phyloP scores from a whole-genome alignment of 2,113 vertebrate genomes.

The Excalfactoria chinensis region DNA sequence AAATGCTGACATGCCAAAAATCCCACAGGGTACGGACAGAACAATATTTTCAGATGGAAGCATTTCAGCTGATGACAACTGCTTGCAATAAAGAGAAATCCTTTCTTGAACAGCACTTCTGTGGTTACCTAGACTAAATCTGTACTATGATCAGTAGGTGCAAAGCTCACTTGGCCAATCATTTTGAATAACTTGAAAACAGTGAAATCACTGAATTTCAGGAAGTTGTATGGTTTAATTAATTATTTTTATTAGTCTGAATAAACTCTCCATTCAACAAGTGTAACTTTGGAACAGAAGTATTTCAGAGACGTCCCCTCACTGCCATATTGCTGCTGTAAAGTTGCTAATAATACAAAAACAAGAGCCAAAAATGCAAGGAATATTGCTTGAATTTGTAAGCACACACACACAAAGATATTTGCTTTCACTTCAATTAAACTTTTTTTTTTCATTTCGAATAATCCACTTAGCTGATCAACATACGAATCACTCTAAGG shows the following conservation, averaged over 20 bases:
- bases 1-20: background rate
- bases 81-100: background rate
- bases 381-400: background rate
- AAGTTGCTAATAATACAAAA: background rate
- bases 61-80: background rate
- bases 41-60: background rate
- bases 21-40: background rate
- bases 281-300: background rate
- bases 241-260: background rate
- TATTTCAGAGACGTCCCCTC: fast-evolving
- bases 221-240: background rate
- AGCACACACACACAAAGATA: background rate
- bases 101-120: background rate
- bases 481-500: slow-evolving; percentile 11
- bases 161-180: background rate
- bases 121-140: background rate
- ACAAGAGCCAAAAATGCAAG: background rate
- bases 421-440: slow-evolving; percentile 28
- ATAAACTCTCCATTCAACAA: background rate
- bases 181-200: background rate
- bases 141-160: fast-evolving
- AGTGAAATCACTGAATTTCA: background rate
- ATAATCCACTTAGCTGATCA: slow-evolving; percentile 44
- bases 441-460: background rate
- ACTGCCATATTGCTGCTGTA: background rate